Evolutionary conservation across 2,888 invertebrate genomes (phyloP).

Genomic region (Prosopocoilus inquinatus): DNA sequence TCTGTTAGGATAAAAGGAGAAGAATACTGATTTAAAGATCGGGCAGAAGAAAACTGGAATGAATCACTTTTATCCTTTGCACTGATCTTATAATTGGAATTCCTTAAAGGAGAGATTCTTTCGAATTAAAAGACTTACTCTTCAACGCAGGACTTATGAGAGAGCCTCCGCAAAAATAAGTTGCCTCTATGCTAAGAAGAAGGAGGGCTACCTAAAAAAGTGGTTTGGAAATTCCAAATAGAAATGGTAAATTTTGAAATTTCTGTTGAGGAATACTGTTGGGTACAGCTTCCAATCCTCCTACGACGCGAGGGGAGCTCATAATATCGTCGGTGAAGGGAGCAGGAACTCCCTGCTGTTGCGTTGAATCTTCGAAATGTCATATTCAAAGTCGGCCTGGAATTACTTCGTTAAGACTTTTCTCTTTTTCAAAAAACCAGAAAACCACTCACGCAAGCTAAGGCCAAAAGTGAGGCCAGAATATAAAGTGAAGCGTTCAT

Average conservation of each 20-base stretch:
- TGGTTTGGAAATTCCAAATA: background rate
- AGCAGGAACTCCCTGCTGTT: no score
- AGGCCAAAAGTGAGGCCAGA: no score
- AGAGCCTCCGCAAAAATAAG: conserved; percentile 56
- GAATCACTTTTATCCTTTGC: no score
- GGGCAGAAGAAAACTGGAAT: no score
- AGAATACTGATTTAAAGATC: background rate
- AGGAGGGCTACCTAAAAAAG: conserved; percentile 20
- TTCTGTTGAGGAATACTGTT: background rate
- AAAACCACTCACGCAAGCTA: no score
- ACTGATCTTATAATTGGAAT: no score
- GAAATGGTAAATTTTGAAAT: background rate
- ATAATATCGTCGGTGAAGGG: background rate
- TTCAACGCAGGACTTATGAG: conserved; percentile 49
- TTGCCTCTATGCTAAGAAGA: conserved; percentile 28
- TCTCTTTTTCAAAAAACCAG: no score
- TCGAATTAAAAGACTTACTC: conserved; percentile 7
- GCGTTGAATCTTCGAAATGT: no score
- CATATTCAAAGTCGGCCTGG: background rate
- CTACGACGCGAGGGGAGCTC: background rate
- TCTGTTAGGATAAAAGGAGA: background rate
- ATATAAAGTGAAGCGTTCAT: no score
- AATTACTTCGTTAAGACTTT: no score
- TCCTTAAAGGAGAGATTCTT: no score
- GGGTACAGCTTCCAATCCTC: background rate